phyloP scores from a whole-genome alignment of 2,888 invertebrate genomes.

The Dynastes maya region DNA sequence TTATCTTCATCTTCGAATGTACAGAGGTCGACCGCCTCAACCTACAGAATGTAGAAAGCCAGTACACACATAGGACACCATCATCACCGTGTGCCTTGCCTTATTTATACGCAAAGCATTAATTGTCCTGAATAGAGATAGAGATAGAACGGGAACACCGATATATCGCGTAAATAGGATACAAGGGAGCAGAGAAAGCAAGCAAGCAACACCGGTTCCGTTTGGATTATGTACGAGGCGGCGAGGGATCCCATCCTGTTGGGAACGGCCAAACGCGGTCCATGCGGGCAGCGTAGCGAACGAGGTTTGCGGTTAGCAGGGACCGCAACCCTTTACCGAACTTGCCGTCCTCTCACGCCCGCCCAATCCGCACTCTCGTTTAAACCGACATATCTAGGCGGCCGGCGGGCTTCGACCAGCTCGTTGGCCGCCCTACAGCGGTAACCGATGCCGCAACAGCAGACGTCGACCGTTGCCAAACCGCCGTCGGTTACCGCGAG shows the following conservation, averaged over 20 bases:
- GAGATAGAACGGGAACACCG: background rate
- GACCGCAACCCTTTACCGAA: constrained; percentile 27
- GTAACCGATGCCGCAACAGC: background rate
- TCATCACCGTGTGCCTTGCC: background rate
- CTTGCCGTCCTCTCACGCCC: background rate
- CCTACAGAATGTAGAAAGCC: too few relatives aligned
- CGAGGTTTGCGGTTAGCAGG: constrained; percentile 28
- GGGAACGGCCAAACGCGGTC: background rate
- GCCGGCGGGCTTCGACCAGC: background rate
- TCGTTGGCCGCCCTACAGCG: background rate
- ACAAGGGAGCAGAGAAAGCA: too few relatives aligned
- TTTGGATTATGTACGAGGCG: constrained; percentile 22
- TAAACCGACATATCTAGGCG: constrained; percentile 9
- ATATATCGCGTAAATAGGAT: too few relatives aligned
- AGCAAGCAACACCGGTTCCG: too few relatives aligned
- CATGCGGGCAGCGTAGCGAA: constrained; percentile 26
- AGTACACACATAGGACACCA: too few relatives aligned
- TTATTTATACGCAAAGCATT: constrained; percentile 12
- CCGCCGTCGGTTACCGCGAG: background rate
- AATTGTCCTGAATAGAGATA: background rate
- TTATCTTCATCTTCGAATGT: too few relatives aligned
- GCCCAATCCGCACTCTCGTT: background rate
- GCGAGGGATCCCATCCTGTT: background rate
- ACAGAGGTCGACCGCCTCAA: too few relatives aligned
- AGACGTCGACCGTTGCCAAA: constrained; percentile 4